Evolutionary conservation across 2,888 invertebrate genomes (phyloP), one percentile per base, ranked within the genome.

Genomic region (Agrotis puta): DNA sequence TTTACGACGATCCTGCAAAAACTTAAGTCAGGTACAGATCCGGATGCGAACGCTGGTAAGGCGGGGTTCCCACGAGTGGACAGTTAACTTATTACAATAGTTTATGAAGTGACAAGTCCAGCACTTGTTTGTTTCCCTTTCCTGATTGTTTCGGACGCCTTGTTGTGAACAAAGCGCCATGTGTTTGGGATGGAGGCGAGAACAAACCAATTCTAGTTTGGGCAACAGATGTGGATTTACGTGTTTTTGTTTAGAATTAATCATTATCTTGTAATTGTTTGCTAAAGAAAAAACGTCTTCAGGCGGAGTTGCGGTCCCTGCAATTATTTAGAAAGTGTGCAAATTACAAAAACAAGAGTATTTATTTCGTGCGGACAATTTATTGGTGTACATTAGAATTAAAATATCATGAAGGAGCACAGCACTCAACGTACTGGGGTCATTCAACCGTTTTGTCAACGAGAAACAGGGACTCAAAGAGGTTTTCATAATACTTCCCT

Each of bases 71-170:
- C 96, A 95, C 95, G 95, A 77, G 88, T 89, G 90, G 91, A 88
- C 87, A 90, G 90, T 89, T 90, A 65, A 88, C 77, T 81, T 77
- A 81, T 83, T 88, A 90, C 88, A 91, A 90, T 88, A 81, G 88
- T 92, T 93, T 93, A 93, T 92, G 92, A 92, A 92, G 92, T 94
- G 92, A 92, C 92, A 88, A 92, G 88, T 91, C 90, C 89, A 88
- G 88, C 91, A 90, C 92, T 93, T 91, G 89, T 89, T 88, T 90
- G 89, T 90, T 87, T 88, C 84, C 86, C 70, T 85, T 88, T 88
- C 87, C 87, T 88, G 88, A 91, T 91, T 89, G 88, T 89, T 77
- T 77, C 67, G 83, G 70, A 85, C 81, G 76, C 58, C 85, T 85
- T 83, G 79, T 84, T 80, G 85, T 84, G 88, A 87, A 95, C 94